Evolutionary conservation across 1,140 invertebrate genomes (phyloP), one percentile per base, ranked within the genome.

Genomic region (Delia radicum): DNA sequence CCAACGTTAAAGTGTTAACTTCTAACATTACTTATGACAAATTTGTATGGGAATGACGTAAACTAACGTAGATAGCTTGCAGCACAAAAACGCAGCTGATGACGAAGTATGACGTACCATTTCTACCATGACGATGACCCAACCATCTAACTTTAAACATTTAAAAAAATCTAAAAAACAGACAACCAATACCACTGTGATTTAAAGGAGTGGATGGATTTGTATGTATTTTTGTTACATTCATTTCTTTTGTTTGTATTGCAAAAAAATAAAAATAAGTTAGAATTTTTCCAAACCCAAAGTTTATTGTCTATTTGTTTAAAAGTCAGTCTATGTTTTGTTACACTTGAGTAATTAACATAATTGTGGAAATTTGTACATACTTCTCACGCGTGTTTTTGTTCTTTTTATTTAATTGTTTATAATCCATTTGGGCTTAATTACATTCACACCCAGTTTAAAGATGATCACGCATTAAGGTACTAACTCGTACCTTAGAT

Each of bases 381-480:
- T 27, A 28, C 15, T 65, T 65, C 62, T 65, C 62, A 65, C 62
- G 62, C 62, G 15, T 65, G 13, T 28, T 55, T 65, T 65, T 65
- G 55, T 27, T 65, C 26, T 29, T 65, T 24, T 28, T 28, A 7
- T 28, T 42, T 42, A 42, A 42, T 15, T 15, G 26, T 65, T 65
- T 29, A 13, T 65, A 65, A 29, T 65, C 28, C 28, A 65, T 15
- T 3, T 28, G 27, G 13, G 62, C 12, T 18, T 28, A 65, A 28
- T 2, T 6, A 28, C n/a, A 18, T 61, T 61, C 24, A 61, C 55
- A 61, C 55, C 55, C 55, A 24, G 55, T 61, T 61, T n/a, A n/a
- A n/a, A n/a, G n/a, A n/a, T n/a, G n/a, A n/a, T n/a, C n/a, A 42
- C 37, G 37, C 33, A 33, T 33, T 33, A 33, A 33, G 33, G 33